Percentiles rank a stretch among this genome's conserved stretches.
These are phyloP conservation scores for Sitodiplosis mosellana DNA, from an alignment of 1,140 invertebrate species.

Conservation along the genomic window DNA sequence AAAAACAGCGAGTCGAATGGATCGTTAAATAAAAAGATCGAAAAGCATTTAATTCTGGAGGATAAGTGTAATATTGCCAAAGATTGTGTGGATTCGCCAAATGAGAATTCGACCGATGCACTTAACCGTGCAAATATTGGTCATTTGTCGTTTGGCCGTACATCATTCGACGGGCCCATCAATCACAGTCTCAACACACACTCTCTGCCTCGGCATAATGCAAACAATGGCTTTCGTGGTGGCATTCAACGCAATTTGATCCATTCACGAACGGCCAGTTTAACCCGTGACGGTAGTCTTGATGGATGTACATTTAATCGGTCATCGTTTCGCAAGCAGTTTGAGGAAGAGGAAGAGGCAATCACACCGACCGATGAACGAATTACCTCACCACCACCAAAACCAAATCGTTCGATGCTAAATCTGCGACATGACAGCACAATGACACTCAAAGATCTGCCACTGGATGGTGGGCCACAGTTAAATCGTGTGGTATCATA, in stretches of 20 bases:
- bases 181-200: constrained; percentile 33
- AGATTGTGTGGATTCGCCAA: too few relatives aligned
- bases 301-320: too few relatives aligned
- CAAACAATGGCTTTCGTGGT: constrained; percentile 13
- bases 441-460: constrained; percentile 1
- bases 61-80: too few relatives aligned
- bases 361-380: not conserved
- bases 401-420: constrained; percentile 44
- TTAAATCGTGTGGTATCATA: constrained; percentile 39
- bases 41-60: too few relatives aligned
- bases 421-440: constrained; percentile 17
- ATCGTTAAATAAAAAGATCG: too few relatives aligned
- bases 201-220: constrained; percentile 29
- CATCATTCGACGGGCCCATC: constrained; percentile 13
- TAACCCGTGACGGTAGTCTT: constrained; percentile 31
- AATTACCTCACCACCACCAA: constrained; percentile 40
- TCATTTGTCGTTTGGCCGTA: constrained; percentile 19
- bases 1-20: too few relatives aligned
- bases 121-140: constrained; percentile 11
- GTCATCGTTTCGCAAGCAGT: constrained; percentile 6
- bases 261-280: constrained; percentile 17
- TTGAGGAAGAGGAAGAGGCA: constrained; percentile 11
- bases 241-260: constrained; percentile 8
- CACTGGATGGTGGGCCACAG: constrained; percentile 10
- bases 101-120: too few relatives aligned